Conservation (phyloP, 2,888 invertebrate genomes). For the Beris chalybata region DNA sequence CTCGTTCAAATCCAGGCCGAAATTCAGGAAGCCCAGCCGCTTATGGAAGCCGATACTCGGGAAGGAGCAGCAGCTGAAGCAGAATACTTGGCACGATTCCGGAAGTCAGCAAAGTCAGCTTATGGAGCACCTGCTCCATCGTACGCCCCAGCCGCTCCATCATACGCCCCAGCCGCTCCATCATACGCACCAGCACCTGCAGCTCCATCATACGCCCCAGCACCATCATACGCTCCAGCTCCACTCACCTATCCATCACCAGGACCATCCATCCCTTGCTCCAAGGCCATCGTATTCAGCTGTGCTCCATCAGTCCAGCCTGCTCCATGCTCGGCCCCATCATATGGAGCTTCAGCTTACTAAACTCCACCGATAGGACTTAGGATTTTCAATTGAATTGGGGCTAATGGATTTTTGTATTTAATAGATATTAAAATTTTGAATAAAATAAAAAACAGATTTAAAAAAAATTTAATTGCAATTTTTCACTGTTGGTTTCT, state of each 20-base stretch:
- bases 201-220: conserved; percentile 9
- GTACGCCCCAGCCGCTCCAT: conserved; percentile 16
- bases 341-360: conserved; percentile 18
- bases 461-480: neutral
- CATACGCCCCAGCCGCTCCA: conserved; percentile 16
- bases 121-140: neutral
- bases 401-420: too few relatives aligned
- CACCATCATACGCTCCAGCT: conserved; percentile 9
- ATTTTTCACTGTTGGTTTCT: too few relatives aligned
- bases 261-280: conserved; percentile 24
- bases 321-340: conserved; percentile 27
- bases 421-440: conserved; percentile 40
- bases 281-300: conserved; percentile 13
- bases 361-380: neutral
- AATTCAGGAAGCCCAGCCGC: neutral
- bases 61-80: neutral
- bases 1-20: conserved; percentile 4
- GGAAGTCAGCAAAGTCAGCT: neutral
- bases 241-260: conserved; percentile 10
- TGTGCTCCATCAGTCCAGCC: conserved; percentile 27
- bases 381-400: too few relatives aligned
- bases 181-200: conserved; percentile 12
- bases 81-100: conserved; percentile 4
- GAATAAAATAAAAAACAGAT: conserved; percentile 28
- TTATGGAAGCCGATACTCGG: neutral